These are phyloP conservation scores for Oryzias dopingdopingensis DNA, from an alignment of 2,797 vertebrate genomes.

Conservation along the genomic window DNA sequence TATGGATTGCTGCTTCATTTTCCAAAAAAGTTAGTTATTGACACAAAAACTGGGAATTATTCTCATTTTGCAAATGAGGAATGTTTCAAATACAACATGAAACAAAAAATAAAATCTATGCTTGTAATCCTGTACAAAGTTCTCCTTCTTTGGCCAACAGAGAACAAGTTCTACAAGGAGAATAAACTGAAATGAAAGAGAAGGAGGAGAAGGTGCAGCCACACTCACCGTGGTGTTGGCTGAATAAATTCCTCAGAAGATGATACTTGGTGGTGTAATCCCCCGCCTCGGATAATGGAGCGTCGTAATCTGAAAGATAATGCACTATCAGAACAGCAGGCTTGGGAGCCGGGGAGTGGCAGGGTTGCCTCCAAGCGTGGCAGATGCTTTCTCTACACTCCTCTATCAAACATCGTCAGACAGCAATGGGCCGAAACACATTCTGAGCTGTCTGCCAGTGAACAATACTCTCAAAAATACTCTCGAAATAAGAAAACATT, in stretches of 20 bases:
- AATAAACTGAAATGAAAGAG: constrained; percentile 51
- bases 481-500: constrained; percentile 2
- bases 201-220: constrained; percentile 29
- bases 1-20: constrained; percentile 34
- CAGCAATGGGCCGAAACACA: constrained; percentile 45
- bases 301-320: constrained; percentile 90
- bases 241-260: constrained; percentile 84
- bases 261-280: constrained; percentile 90
- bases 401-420: constrained; percentile 66
- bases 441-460: constrained; percentile 62
- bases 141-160: constrained; percentile 49
- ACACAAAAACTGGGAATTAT: constrained; percentile 41
- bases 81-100: constrained; percentile 15
- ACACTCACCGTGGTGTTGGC: constrained; percentile 79
- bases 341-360: constrained; percentile 43
- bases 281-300: constrained; percentile 89
- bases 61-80: constrained; percentile 31
- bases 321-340: constrained; percentile 68
- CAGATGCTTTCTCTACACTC: constrained; percentile 52
- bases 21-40: constrained; percentile 26
- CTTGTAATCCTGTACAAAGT: constrained; percentile 55
- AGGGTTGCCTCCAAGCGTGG: constrained; percentile 47
- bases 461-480: constrained; percentile 20
- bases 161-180: constrained; percentile 49
- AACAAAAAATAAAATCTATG: constrained; percentile 25